Percentiles rank a stretch among this genome's conserved stretches.
Evolutionary conservation across 2,797 vertebrate species (phyloP).

Genomic region (Platalea minor): DNA sequence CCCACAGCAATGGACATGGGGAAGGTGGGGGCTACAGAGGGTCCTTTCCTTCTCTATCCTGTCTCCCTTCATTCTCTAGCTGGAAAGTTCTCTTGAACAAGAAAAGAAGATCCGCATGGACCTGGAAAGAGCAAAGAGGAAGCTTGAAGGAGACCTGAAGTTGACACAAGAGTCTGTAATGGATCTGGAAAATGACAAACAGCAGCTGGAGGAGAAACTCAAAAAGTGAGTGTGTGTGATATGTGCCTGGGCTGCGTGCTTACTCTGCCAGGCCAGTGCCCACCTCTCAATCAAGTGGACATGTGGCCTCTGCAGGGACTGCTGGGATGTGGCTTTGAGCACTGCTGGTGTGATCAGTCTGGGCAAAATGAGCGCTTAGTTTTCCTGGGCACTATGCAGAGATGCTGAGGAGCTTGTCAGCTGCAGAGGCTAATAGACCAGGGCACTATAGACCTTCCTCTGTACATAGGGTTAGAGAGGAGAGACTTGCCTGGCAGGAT

Average conservation of each 20-base stretch:
- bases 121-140: slow-evolving; percentile 87
- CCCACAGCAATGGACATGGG: not conserved
- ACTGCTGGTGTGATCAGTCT: not conserved
- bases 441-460: not conserved
- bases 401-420: not conserved
- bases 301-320: not conserved
- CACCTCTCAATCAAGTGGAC: not conserved
- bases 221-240: slow-evolving; percentile 82
- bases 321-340: not conserved
- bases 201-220: slow-evolving; percentile 90
- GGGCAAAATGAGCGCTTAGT: not conserved
- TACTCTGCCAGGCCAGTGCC: not conserved
- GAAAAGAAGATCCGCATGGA: slow-evolving; percentile 94
- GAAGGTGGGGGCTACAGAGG: not conserved
- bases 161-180: slow-evolving; percentile 87
- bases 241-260: not conserved
- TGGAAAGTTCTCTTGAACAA: slow-evolving; percentile 92
- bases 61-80: slow-evolving; percentile 62
- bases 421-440: not conserved
- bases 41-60: not conserved
- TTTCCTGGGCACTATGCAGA: not conserved
- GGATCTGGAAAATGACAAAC: slow-evolving; percentile 91
- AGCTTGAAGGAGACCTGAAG: slow-evolving; percentile 93
- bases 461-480: not conserved
- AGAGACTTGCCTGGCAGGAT: not conserved